Conservation (phyloP, 2,113 vertebrate species). For the Tauraco erythrolophus region DNA sequence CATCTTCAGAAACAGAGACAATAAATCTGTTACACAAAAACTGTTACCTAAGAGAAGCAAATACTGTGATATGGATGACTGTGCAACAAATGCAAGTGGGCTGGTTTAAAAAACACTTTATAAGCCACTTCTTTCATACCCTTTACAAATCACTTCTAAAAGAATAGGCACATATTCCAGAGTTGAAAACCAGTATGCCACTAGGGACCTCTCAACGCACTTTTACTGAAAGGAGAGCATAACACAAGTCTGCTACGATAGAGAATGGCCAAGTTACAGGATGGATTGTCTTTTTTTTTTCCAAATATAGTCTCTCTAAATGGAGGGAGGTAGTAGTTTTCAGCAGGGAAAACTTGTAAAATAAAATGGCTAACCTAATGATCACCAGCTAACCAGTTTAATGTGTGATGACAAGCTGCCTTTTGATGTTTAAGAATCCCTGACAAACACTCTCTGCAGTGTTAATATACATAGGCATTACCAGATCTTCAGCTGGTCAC, state of each 20-base stretch:
- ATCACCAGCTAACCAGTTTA: neutral
- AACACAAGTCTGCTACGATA: neutral
- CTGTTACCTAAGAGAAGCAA: neutral
- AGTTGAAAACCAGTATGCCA: neutral
- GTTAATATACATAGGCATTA: neutral
- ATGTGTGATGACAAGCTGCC: neutral
- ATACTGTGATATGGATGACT: neutral
- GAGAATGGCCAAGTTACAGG: neutral
- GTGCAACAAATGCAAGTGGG: rapidly evolving
- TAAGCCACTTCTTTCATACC: rapidly evolving
- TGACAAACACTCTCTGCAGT: neutral
- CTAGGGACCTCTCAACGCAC: neutral
- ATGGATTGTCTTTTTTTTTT: rapidly evolving
- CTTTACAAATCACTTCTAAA: neutral
- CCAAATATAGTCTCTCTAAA: neutral
- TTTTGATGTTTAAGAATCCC: neutral
- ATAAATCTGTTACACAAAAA: neutral
- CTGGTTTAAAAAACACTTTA: neutral
- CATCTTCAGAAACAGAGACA: neutral
- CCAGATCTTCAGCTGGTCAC: neutral
- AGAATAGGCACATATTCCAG: neutral
- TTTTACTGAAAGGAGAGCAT: neutral
- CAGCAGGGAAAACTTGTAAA: neutral
- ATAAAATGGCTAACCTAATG: neutral
- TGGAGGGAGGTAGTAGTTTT: rapidly evolving